Conservation (phyloP, 2,888 invertebrate genomes). For the Polylopha cassiicola region DNA sequence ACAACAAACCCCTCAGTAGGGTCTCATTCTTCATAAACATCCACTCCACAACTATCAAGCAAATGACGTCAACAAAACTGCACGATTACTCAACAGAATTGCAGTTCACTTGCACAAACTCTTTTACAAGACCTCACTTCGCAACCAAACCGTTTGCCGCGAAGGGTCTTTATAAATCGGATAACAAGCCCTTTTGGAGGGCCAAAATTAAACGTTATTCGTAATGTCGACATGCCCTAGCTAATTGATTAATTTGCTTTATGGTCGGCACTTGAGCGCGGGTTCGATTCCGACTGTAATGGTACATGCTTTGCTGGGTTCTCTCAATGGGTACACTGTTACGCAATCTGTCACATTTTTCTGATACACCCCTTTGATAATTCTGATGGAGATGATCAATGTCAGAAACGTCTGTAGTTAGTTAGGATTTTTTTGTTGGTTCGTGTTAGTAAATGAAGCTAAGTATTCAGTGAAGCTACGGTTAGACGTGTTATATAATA, state of each 20-base stretch:
- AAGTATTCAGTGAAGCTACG: too few species aligned
- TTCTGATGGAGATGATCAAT: constrained; percentile 16
- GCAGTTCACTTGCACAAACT: constrained; percentile 26
- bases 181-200: constrained; percentile 38
- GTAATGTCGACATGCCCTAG: constrained; percentile 74
- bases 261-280: constrained; percentile 68
- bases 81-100: constrained; percentile 56
- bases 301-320: constrained; percentile 59
- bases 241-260: constrained; percentile 78
- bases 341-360: constrained; percentile 73
- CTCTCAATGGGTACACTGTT: constrained; percentile 60
- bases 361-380: constrained; percentile 32
- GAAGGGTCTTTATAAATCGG: constrained; percentile 18
- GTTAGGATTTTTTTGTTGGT: too few species aligned
- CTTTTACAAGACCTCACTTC: constrained; percentile 7
- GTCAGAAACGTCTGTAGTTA: too few species aligned
- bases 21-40: constrained; percentile 32
- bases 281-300: constrained; percentile 66
- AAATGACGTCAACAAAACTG: constrained; percentile 71
- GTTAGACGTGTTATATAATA: too few species aligned
- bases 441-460: too few species aligned
- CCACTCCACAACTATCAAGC: constrained; percentile 56
- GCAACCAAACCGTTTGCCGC: not conserved
- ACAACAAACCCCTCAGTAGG: constrained; percentile 34
- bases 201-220: constrained; percentile 72